Conservation (phyloP, 2,888 invertebrate species). For the Lasioglossum lativentre region DNA sequence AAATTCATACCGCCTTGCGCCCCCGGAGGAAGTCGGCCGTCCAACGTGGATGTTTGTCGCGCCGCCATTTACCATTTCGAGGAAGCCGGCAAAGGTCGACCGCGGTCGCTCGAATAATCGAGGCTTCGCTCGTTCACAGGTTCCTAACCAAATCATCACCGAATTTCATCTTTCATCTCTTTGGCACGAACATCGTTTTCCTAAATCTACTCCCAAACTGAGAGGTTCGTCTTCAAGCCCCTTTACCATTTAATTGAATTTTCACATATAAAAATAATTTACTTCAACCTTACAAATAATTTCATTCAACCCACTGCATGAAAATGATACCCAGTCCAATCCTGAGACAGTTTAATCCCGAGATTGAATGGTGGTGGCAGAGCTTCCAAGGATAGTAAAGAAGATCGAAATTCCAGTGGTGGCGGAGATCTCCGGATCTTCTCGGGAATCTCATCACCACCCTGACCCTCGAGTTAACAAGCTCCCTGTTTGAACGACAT, state of each 20-base stretch:
- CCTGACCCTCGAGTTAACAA: constrained; percentile 11
- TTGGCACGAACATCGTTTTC: too few relatives aligned
- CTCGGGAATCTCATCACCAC: constrained; percentile 5
- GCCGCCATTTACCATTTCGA: constrained; percentile 21
- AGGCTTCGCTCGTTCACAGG: background rate
- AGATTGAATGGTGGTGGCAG: background rate
- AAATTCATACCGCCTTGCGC: constrained; percentile 53
- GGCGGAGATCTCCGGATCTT: background rate
- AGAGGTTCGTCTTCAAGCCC: too few relatives aligned
- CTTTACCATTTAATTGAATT: too few relatives aligned
- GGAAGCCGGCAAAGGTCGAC: background rate
- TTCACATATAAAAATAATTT: too few relatives aligned
- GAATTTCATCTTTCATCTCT: background rate
- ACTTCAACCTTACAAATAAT: background rate
- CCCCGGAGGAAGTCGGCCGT: constrained; percentile 11
- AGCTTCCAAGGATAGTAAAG: background rate
- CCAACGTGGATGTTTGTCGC: constrained; percentile 6
- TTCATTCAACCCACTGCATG: background rate
- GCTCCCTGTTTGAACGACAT: constrained; percentile 10
- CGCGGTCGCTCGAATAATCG: background rate
- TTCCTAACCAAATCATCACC: background rate
- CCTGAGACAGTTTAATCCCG: background rate
- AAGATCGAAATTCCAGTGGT: background rate
- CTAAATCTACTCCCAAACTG: too few relatives aligned
- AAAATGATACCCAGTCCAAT: background rate